A percentile compares a stretch with the other conserved stretches of the same genome.
These are phyloP conservation scores for Venturia canescens DNA, from an alignment of 1,140 invertebrate genomes.

Conservation along the genomic window DNA sequence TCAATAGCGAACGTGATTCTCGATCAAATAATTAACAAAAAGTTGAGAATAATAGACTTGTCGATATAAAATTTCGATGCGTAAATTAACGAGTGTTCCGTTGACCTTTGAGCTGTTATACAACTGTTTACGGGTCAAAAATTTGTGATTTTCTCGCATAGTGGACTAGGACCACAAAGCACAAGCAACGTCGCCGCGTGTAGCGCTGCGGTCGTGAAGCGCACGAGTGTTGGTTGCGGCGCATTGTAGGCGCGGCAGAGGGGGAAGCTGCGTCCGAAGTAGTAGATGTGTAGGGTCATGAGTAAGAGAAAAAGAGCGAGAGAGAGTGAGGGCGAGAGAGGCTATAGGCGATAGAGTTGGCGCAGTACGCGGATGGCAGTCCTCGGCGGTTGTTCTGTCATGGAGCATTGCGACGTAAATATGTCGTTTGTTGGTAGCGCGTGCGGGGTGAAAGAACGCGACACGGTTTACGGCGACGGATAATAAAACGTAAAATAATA, in stretches of 20 bases:
- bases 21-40: too few species aligned
- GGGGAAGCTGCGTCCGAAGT: conserved; percentile 56
- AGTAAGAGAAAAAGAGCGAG: conserved; percentile 33
- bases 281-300: conserved; percentile 47
- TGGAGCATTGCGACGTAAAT: conserved; percentile 60
- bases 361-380: conserved; percentile 63
- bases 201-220: conserved; percentile 44
- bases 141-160: not conserved
- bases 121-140: too few species aligned
- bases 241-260: not conserved
- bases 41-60: too few species aligned
- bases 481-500: conserved; percentile 30
- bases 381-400: conserved; percentile 63
- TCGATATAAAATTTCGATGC: too few species aligned
- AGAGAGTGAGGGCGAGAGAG: not conserved
- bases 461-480: conserved; percentile 56
- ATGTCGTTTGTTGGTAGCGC: conserved; percentile 52
- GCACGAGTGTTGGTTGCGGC: too few species aligned
- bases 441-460: conserved; percentile 49
- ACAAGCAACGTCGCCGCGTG: not conserved
- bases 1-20: too few species aligned
- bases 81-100: too few species aligned
- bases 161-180: conserved; percentile 45
- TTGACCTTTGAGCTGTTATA: too few species aligned
- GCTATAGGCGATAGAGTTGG: conserved; percentile 47